These are phyloP conservation scores for Petrolisthes cinctipes DNA, from an alignment of 2,888 invertebrate genomes.

Conservation along the genomic window DNA sequence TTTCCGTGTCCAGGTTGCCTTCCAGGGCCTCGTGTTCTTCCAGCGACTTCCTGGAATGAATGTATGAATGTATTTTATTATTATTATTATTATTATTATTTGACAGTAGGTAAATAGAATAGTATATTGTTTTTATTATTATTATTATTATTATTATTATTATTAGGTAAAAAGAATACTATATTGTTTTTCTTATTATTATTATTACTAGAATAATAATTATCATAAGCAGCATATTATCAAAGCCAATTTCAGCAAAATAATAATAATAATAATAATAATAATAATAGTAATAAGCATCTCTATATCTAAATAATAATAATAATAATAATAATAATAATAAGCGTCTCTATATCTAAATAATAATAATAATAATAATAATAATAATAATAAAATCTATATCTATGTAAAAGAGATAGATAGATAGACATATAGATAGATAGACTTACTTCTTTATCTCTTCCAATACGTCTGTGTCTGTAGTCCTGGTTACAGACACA, in stretches of 20 bases:
- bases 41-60: conserved; percentile 59
- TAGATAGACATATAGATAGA: background rate
- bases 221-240: background rate
- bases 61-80: background rate
- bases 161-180: conserved; percentile 1
- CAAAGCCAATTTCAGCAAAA: background rate
- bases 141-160: too few relatives aligned
- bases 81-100: too few relatives aligned
- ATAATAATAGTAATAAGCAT: conserved; percentile 17
- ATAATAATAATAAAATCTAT: background rate
- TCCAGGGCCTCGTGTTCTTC: conserved; percentile 66
- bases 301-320: too few relatives aligned
- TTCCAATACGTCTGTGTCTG: conserved; percentile 10
- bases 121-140: too few relatives aligned
- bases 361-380: conserved; percentile 21
- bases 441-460: conserved; percentile 15
- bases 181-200: background rate
- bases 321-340: too few relatives aligned
- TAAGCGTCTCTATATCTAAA: too few relatives aligned
- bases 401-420: background rate
- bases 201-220: background rate
- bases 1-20: conserved; percentile 65
- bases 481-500: background rate
- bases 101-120: too few relatives aligned
- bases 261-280: conserved; percentile 21